A percentile compares a stretch with the other conserved stretches of the same genome.
Conservation (phyloP, 2,888 invertebrate species). For the Drosophila monieri region DNA sequence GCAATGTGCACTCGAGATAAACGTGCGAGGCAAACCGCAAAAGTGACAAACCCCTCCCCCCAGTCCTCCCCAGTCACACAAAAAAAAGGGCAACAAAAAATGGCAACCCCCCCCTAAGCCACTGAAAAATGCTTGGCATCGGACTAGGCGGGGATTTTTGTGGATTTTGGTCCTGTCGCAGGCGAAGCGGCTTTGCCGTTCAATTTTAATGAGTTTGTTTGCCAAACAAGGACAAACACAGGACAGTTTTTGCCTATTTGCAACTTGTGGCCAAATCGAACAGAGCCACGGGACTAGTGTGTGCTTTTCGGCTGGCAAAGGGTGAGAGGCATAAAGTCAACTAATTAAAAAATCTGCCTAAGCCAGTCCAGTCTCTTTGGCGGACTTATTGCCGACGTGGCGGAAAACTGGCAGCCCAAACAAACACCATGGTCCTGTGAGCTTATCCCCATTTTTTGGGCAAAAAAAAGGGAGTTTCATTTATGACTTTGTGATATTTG, state of each 20-base stretch:
- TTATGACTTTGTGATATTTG: neutral
- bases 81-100: slow-evolving; percentile 27
- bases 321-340: slow-evolving; percentile 47
- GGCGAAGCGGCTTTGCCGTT: slow-evolving; percentile 23
- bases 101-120: slow-evolving; percentile 23
- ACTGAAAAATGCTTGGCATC: slow-evolving; percentile 45
- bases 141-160: slow-evolving; percentile 38
- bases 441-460: neutral
- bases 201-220: slow-evolving; percentile 60
- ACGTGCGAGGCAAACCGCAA: slow-evolving; percentile 70
- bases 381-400: slow-evolving; percentile 21
- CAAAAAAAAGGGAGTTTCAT: no score
- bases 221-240: slow-evolving; percentile 34
- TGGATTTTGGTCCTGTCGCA: slow-evolving; percentile 32
- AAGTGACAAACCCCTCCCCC: slow-evolving; percentile 68
- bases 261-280: slow-evolving; percentile 36
- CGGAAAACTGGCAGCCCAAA: slow-evolving; percentile 27
- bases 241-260: slow-evolving; percentile 37
- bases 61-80: no score
- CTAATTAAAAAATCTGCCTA: slow-evolving; percentile 48
- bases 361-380: slow-evolving; percentile 11
- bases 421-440: slow-evolving; percentile 19
- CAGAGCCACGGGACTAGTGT: neutral
- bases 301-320: slow-evolving; percentile 6
- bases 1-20: slow-evolving; percentile 63